Conservation (phyloP, 2,797 vertebrate species). For the Loris lydekkerianus region DNA sequence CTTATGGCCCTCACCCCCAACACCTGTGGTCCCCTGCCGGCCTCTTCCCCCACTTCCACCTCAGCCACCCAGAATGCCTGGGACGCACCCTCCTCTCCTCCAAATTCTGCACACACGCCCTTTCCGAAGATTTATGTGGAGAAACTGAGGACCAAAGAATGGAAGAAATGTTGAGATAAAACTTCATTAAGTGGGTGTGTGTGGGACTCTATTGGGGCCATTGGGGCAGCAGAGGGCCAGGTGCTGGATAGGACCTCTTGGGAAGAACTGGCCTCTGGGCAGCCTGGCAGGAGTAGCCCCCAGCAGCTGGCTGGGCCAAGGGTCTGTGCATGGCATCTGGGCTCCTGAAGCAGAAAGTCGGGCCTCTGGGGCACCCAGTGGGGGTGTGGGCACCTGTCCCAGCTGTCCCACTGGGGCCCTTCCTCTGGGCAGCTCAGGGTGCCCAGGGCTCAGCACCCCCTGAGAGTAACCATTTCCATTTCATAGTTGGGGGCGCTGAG, state of each 20-base stretch:
- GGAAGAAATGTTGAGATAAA: background rate
- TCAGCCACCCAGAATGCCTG: background rate
- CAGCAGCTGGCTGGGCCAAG: background rate
- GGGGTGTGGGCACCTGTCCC: too few relatives aligned
- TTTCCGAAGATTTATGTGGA: background rate
- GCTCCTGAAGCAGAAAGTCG: background rate
- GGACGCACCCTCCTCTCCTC: accelerated
- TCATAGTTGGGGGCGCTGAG: background rate
- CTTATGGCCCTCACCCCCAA: accelerated
- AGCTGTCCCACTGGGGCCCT: background rate
- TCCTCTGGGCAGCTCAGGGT: background rate
- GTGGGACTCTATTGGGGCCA: accelerated
- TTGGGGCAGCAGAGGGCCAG: too few relatives aligned
- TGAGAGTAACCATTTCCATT: background rate
- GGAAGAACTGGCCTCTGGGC: background rate
- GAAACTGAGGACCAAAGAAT: background rate
- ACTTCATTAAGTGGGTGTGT: too few relatives aligned
- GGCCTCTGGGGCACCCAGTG: background rate
- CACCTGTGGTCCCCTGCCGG: accelerated
- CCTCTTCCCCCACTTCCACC: slow-evolving; percentile 36
- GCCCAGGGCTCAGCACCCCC: background rate
- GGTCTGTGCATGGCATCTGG: background rate
- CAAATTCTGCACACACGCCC: background rate
- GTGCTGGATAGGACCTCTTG: background rate
- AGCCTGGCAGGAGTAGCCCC: background rate